Evolutionary conservation across 2,888 invertebrate species (phyloP), one percentile per base, ranked within the genome.

Genomic region (Caenorhabditis sp.): DNA sequence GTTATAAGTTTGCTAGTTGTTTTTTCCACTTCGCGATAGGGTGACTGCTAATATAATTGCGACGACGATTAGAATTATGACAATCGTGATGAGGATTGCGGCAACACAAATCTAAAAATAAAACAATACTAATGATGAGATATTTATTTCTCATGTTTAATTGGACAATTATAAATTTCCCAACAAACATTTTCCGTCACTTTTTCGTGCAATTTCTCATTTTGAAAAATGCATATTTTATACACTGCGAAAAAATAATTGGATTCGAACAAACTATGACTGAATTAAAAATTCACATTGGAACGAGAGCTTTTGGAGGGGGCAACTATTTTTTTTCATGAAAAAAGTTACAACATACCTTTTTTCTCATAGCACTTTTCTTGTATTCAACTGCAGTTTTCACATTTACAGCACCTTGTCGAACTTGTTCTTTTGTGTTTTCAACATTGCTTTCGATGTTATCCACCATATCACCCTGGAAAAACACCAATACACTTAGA

Each of bases 311-410:
- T 7, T 10, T 31, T 31, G 5, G 5, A 31, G 31, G 31, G 31
- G 10, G 10, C 4, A 31, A n/a, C n/a, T n/a, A n/a, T n/a, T n/a
- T n/a, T 31, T 31, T 7, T 7, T 31, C 5, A 31, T 7, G 31
- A 10, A 31, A 31, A 31, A 31, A 3, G 23, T 60, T 1, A 36
- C 38, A 25, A 59, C 27, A 64, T 20, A 73, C 68, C 63, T 83
- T 86, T 62, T 83, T 81, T 31, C 84, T 71, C 67, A 82, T 66
- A 1, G 84, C 81, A 63, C 81, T 75, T 36, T 84, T 83, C 66
- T 87, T 87, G 68, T 85, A 84, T 23, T 77, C 80, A 25, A 86
- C 82, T 20, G 86, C 86, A 1, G 72, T 76, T 49, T 78, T 81
- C 8, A 82, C 77, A 61, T 83, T 74, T 12, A 36, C 57, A 4